Percentiles rank a stretch among this genome's conserved stretches.
Conservation (phyloP, 2,888 invertebrate genomes). For the Eupsilia transversa region DNA sequence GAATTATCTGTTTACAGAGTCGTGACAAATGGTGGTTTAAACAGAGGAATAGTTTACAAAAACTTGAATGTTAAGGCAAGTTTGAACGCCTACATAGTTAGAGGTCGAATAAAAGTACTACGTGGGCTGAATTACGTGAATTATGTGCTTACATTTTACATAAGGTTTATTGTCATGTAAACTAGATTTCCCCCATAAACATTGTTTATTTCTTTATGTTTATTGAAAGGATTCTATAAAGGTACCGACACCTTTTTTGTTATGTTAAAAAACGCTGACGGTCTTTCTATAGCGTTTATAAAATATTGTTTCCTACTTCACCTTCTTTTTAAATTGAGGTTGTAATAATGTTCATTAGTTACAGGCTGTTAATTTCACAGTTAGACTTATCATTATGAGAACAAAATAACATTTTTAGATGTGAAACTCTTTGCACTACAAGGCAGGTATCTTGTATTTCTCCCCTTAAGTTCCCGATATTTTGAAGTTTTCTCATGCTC, state of each 20-base stretch:
- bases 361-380: constrained; percentile 24
- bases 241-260: not conserved
- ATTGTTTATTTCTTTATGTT: constrained; percentile 33
- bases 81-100: constrained; percentile 54
- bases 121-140: constrained; percentile 54
- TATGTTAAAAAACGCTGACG: not conserved
- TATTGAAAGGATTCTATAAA: constrained; percentile 1
- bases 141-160: constrained; percentile 46
- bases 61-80: constrained; percentile 47
- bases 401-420: not conserved
- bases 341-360: constrained; percentile 41
- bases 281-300: not conserved
- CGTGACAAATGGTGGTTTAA: constrained; percentile 36
- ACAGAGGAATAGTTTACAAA: constrained; percentile 39
- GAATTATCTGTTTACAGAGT: constrained; percentile 56
- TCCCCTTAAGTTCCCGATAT: not conserved
- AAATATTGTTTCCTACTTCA: not conserved
- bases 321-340: constrained; percentile 22
- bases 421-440: not conserved
- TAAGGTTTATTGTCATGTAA: constrained; percentile 41
- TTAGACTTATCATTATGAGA: not conserved
- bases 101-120: constrained; percentile 39
- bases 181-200: constrained; percentile 40
- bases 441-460: not conserved
- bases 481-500: not conserved